These are phyloP conservation scores for Calameuta pallipes DNA, from an alignment of 2,888 invertebrate species.

Conservation along the genomic window DNA sequence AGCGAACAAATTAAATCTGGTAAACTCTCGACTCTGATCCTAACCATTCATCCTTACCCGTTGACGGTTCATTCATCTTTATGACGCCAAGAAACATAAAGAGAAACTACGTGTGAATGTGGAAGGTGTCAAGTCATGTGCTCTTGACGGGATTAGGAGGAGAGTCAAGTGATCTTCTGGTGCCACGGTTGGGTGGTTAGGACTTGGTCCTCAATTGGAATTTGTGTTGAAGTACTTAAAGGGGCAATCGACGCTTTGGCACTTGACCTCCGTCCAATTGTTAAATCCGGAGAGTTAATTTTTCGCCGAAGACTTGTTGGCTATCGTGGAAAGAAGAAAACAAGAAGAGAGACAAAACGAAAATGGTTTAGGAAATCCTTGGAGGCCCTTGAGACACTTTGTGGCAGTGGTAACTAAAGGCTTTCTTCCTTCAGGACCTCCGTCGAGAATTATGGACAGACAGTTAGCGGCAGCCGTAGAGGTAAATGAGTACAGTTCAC, in stretches of 20 bases:
- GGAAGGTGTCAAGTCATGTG: neutral
- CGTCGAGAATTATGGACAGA: neutral
- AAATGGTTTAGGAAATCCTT: neutral
- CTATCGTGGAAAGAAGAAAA: neutral
- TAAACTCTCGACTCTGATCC: neutral
- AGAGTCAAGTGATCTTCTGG: conserved; percentile 3
- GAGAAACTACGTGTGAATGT: neutral
- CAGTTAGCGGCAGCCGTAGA: neutral
- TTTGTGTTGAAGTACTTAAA: neutral
- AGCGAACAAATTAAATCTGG: conserved; percentile 4
- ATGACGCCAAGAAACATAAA: neutral
- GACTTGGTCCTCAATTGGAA: neutral
- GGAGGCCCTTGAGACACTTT: neutral
- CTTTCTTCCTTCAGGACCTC: neutral
- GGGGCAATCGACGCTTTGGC: neutral
- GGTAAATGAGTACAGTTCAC: conserved; percentile 1
- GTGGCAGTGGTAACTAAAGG: neutral
- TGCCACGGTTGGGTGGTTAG: neutral
- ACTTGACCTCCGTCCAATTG: neutral
- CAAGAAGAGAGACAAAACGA: neutral
- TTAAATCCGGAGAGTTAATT: neutral
- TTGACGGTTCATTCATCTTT: conserved; percentile 6
- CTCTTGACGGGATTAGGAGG: neutral
- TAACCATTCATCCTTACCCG: neutral
- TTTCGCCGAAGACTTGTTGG: neutral